Base-by-base conservation (phyloP, 1,140 invertebrate genomes). In the Aporrectodea caliginosa region DNA sequence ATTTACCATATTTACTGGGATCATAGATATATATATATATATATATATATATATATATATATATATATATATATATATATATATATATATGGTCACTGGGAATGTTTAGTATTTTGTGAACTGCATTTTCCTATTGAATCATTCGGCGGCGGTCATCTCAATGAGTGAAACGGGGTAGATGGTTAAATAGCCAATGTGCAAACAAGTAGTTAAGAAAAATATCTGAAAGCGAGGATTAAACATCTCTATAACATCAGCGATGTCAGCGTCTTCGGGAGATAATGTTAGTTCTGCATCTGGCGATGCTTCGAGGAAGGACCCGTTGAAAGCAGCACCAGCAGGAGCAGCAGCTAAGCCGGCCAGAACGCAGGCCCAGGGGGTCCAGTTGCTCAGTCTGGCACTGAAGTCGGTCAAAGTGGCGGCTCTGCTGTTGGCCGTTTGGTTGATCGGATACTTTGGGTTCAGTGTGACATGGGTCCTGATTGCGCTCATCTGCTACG, bases 381-480 rank as follows among this genome's bases (percentile, higher is more conserved):
- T 79, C 29, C 78, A 79, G 78, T 34, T 79, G 32, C 69, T 82
- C 31, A 68, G 79, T 27, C n/a, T 82, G 30, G 1, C 76, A n/a
- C 35, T 81, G 30, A 78, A 72, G 34, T 81, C 81, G 73, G 81
- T 79, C 35, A 78, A 79, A 70, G 34, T 77, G n/a, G 80, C 77
- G 32, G 80, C 27, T 1, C 31, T 81, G n/a, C 34, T 79, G 1
- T 35, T 81, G 30, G 32, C 29, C 16, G 74, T 81, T 74, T 82
- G 75, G 75, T 32, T 78, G 1, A 22, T 80, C 16, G 83, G 83
- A 16, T 83, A 83, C 79, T 81, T 82, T 30, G 72, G 80, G 30
- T 81, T 83, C 58, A 83, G 82, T 69, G 68, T 76, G 16, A 81
- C 73, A 31, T 84, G 83, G 83, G 75, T 84, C 16, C n/a, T 84